These are phyloP conservation scores for Tricholauxania praeusta DNA, from an alignment of 2,888 invertebrate genomes.

Conservation along the genomic window DNA sequence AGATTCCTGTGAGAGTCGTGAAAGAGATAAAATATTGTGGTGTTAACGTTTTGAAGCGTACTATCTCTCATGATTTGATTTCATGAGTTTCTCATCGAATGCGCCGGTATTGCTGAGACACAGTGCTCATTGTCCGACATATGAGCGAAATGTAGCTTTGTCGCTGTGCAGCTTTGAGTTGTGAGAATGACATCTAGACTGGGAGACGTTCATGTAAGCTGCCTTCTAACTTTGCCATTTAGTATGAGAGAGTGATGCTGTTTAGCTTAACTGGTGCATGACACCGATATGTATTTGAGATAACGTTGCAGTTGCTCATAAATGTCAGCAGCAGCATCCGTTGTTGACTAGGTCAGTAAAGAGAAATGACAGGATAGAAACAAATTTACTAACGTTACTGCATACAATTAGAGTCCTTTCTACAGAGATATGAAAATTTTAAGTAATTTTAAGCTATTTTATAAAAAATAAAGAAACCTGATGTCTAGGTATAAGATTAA, in stretches of 20 bases:
- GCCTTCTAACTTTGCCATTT: background rate
- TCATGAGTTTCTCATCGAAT: too few relatives aligned
- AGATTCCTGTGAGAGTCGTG: too few relatives aligned
- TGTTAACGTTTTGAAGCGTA: too few relatives aligned
- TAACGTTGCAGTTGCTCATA: conserved; percentile 33
- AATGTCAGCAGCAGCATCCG: conserved; percentile 17
- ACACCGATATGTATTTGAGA: conserved; percentile 1
- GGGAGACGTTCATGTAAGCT: background rate
- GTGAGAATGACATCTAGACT: background rate
- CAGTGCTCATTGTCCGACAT: background rate
- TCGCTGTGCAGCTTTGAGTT: conserved; percentile 7
- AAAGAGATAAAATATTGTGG: too few relatives aligned
- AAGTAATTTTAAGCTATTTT: too few relatives aligned
- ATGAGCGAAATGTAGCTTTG: conserved; percentile 14
- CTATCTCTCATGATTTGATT: too few relatives aligned
- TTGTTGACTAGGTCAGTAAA: conserved; percentile 14
- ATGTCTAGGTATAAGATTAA: too few relatives aligned
- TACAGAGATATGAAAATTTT: too few relatives aligned
- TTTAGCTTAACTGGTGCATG: conserved; percentile 3
- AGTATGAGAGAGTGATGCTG: background rate
- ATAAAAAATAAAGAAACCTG: too few relatives aligned
- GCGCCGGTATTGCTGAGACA: too few relatives aligned
- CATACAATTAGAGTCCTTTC: too few relatives aligned
- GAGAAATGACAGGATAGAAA: background rate
- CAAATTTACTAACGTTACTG: too few relatives aligned